Conservation (phyloP, 2,888 invertebrate species). For the Sarcophaga variegata region DNA sequence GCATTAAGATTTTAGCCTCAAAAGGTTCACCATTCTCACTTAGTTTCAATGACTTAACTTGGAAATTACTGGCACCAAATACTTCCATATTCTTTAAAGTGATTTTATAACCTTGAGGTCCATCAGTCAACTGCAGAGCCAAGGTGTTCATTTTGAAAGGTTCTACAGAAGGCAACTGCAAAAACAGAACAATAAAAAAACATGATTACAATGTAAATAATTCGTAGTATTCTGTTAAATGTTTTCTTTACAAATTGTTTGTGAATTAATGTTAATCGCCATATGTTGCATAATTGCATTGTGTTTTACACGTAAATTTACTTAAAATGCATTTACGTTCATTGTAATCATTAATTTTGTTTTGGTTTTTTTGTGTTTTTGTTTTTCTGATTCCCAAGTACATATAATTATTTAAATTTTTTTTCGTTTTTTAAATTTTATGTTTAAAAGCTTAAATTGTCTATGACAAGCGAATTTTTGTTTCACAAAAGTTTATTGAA, state of each 20-base stretch:
- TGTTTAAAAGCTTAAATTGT: slow-evolving; percentile 38
- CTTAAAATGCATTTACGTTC: slow-evolving; percentile 26
- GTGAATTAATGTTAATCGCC: slow-evolving; percentile 57
- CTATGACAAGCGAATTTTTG: slow-evolving; percentile 39
- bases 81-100: slow-evolving; percentile 84
- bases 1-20: slow-evolving; percentile 85
- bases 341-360: slow-evolving; percentile 25
- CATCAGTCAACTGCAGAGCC: slow-evolving; percentile 84
- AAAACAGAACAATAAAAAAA: slow-evolving; percentile 23
- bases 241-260: slow-evolving; percentile 3
- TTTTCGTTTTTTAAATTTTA: slow-evolving; percentile 17
- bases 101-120: slow-evolving; percentile 84
- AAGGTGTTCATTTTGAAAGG: slow-evolving; percentile 86
- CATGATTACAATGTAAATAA: slow-evolving; percentile 13
- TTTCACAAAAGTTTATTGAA: slow-evolving; percentile 36
- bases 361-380: neutral
- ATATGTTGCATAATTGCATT: slow-evolving; percentile 39
- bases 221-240: slow-evolving; percentile 25
- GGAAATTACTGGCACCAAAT: slow-evolving; percentile 86
- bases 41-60: slow-evolving; percentile 84
- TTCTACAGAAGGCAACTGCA: slow-evolving; percentile 85
- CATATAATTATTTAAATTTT: neutral
- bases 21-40: slow-evolving; percentile 86
- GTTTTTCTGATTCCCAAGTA: neutral
- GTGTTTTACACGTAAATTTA: slow-evolving; percentile 19